Evolutionary conservation across 2,113 vertebrate genomes (phyloP).

Genomic region (Sapayoa aenigma): DNA sequence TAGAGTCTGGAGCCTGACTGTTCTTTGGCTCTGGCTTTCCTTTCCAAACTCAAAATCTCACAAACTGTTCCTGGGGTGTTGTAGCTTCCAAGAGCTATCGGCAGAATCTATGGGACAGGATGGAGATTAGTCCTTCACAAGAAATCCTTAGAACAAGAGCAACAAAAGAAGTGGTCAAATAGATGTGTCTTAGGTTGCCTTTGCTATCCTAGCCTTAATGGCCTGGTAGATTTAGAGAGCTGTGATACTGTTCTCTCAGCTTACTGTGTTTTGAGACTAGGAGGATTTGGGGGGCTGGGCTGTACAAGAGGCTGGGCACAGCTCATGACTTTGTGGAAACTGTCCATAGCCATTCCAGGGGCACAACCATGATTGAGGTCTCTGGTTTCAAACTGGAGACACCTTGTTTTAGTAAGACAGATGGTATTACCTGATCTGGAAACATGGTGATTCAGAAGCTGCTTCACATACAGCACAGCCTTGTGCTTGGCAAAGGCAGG

Average conservation of each 20-base stretch:
- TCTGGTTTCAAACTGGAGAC: not conserved
- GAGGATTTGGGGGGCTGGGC: not conserved
- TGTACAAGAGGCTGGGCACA: not conserved
- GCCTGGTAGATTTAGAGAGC: not conserved
- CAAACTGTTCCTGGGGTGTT: not conserved
- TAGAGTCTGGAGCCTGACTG: not conserved
- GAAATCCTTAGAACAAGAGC: not conserved
- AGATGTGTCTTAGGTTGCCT: not conserved
- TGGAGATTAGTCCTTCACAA: not conserved
- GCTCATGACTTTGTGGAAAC: not conserved
- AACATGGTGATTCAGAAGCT: not conserved
- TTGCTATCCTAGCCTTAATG: not conserved
- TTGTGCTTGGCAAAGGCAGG: not conserved
- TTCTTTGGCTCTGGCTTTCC: not conserved
- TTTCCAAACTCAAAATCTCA: not conserved
- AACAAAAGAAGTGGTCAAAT: not conserved
- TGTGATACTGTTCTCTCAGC: not conserved
- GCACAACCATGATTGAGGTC: not conserved
- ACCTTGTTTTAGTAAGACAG: not conserved
- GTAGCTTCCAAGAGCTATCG: not conserved
- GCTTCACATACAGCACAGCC: not conserved
- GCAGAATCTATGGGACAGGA: not conserved
- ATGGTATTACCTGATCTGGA: not conserved
- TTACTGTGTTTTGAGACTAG: not conserved
- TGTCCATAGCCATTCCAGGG: not conserved